Conservation (phyloP, 2,888 invertebrate genomes). For the Tenthredo distinguenda region DNA sequence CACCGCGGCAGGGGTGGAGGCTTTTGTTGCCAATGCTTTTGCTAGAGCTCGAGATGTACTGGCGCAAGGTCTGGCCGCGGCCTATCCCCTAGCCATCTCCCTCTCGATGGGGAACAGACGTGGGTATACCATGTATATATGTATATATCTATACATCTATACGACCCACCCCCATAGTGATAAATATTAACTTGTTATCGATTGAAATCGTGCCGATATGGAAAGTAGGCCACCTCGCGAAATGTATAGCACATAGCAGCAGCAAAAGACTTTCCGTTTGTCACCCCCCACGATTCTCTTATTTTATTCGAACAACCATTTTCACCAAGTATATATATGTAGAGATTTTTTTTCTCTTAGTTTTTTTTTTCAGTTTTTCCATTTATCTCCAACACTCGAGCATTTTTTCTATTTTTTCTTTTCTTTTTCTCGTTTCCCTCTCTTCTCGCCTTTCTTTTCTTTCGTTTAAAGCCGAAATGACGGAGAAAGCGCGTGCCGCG, state of each 20-base stretch:
- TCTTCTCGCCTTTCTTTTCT: not conserved
- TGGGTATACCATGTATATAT: not conserved
- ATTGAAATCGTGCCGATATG: constrained; percentile 52
- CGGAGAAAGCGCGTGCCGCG: not conserved
- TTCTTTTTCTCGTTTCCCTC: not conserved
- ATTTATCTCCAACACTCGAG: not conserved
- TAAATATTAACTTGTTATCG: constrained; percentile 59
- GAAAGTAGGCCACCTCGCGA: constrained; percentile 26
- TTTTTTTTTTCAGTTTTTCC: not conserved
- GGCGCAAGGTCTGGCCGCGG: not conserved
- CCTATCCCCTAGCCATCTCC: not conserved
- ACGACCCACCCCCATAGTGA: not conserved
- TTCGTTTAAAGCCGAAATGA: not conserved
- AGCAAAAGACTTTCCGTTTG: constrained; percentile 23
- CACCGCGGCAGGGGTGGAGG: not conserved
- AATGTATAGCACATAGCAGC: not conserved
- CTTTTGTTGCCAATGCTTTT: constrained; percentile 45
- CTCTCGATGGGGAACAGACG: constrained; percentile 2
- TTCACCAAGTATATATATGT: not conserved
- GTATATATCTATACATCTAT: not conserved
- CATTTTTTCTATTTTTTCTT: not conserved
- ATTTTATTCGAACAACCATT: not conserved
- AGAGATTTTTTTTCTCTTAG: not conserved
- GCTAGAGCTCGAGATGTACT: constrained; percentile 7
- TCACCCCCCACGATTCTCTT: not conserved